A percentile compares a stretch with the other conserved stretches of the same genome.
Conservation (phyloP, 2,113 vertebrate genomes). For the Colossoma macropomum region DNA sequence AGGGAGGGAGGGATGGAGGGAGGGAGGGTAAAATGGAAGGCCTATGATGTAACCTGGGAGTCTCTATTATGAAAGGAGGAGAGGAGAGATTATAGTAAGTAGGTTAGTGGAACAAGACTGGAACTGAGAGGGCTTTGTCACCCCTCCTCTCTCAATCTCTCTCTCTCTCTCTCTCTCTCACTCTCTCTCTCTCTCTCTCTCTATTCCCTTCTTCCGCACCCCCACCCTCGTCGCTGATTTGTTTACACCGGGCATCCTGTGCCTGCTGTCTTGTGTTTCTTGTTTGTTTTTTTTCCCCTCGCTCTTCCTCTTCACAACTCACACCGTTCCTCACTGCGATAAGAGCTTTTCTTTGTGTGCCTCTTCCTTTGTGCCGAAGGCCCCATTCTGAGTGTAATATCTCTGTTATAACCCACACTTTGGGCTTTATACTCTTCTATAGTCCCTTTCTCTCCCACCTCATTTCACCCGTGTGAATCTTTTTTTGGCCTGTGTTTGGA, state of each 20-base stretch:
- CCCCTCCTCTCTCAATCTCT: background rate
- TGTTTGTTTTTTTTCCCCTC: background rate
- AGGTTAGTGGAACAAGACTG: conserved; percentile 77
- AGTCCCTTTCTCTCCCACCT: background rate
- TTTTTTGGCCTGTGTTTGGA: background rate
- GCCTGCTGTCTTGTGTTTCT: background rate
- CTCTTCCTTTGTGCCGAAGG: background rate
- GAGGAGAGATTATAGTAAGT: conserved; percentile 76
- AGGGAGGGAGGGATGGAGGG: conserved; percentile 33
- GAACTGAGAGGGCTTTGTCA: conserved; percentile 46
- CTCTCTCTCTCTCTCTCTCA: background rate
- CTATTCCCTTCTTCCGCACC: conserved; percentile 11
- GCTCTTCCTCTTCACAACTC: background rate
- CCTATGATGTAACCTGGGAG: conserved; percentile 69
- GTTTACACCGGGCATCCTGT: background rate
- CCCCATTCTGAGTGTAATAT: background rate
- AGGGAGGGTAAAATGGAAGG: conserved; percentile 54
- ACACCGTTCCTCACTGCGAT: background rate
- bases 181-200: background rate
- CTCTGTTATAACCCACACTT: background rate
- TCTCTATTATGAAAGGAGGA: conserved; percentile 74
- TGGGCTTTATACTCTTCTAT: background rate
- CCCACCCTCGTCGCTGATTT: conserved; percentile 36
- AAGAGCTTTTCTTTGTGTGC: background rate
- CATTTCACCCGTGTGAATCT: background rate